Evolutionary conservation across 2,113 vertebrate genomes (phyloP), one percentile per base, ranked within the genome.

Genomic region (Setophaga coronata): DNA sequence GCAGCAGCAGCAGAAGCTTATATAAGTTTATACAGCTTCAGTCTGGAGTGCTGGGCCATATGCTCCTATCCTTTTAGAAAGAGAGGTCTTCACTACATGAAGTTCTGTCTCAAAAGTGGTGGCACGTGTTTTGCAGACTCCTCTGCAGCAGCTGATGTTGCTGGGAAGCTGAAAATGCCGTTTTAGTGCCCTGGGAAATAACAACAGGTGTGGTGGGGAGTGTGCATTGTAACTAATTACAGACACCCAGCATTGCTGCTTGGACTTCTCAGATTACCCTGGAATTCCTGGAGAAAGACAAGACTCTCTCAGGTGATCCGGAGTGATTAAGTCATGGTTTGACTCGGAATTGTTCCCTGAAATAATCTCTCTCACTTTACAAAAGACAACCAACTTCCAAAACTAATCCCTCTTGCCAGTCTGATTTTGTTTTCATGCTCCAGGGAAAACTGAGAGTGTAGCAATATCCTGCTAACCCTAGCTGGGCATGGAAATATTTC

Each of bases 1-100:
- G 89, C 79, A 29, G 17, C 7, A 7, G 70, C 66, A 95, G 60
- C 47, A 92, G 88, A 77, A 90, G 43, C 82, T 95, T 94, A 83
- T 60, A 58, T 80, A 94, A 93, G 48, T 81, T 81, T 86, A 13
- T 67, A 83, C 38, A 89, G 85, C 61, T 90, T 73, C 62, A 28
- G 50, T 80, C 50, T 81, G 82, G 42, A 16, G 17, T 81, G 43
- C 86, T 83, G 76, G 47, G 83, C 86, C 93, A 91, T 89, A 89
- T 92, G 91, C 51, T 67, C 60, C 51, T 15, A 87, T 87, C 38
- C 80, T 93, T 89, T 90, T 36, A 78, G 79, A 93, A 87, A 78
- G 77, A 71, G 60, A 93, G 88, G 69, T 60, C 89, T 87, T 73
- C 65, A 40, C 64, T 65, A 36, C 36, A 56, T 14, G 13, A 82